Evolutionary conservation across 2,888 invertebrate species (phyloP).

Genomic region (Hartigia nigra): DNA sequence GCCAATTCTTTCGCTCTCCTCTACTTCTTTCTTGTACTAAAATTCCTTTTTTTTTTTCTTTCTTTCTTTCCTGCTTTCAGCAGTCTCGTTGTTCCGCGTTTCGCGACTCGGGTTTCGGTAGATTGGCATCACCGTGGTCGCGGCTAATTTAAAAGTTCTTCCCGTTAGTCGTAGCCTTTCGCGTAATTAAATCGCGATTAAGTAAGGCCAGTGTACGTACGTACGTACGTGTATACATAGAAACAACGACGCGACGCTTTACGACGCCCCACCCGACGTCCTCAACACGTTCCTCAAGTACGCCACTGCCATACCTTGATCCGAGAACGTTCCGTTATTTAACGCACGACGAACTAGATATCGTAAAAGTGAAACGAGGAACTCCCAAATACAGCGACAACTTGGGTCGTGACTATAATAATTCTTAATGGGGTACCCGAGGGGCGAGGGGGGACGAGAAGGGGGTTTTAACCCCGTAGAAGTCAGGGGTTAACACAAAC

Average conservation of each 20-base stretch:
- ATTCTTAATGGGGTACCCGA: background rate
- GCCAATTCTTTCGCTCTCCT: background rate
- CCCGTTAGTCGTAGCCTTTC: conserved; percentile 1
- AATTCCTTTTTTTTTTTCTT: background rate
- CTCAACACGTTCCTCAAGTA: background rate
- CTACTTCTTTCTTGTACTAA: background rate
- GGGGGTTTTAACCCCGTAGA: background rate
- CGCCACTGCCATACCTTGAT: background rate
- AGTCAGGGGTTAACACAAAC: background rate
- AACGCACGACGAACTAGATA: background rate
- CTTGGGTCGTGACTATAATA: background rate
- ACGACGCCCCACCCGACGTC: background rate
- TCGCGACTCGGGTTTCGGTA: background rate
- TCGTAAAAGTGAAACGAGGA: background rate
- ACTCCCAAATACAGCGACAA: background rate
- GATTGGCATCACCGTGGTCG: background rate
- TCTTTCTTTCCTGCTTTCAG: background rate
- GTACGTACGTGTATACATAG: background rate
- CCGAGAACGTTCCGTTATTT: background rate
- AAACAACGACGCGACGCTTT: background rate
- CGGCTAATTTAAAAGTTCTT: conserved; percentile 5
- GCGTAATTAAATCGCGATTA: conserved; percentile 9
- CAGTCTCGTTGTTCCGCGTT: background rate
- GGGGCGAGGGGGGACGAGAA: too few species aligned
- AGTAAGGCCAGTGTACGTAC: background rate